Base-by-base conservation (phyloP, 2,888 invertebrate species). In the Phengaris alcon region DNA sequence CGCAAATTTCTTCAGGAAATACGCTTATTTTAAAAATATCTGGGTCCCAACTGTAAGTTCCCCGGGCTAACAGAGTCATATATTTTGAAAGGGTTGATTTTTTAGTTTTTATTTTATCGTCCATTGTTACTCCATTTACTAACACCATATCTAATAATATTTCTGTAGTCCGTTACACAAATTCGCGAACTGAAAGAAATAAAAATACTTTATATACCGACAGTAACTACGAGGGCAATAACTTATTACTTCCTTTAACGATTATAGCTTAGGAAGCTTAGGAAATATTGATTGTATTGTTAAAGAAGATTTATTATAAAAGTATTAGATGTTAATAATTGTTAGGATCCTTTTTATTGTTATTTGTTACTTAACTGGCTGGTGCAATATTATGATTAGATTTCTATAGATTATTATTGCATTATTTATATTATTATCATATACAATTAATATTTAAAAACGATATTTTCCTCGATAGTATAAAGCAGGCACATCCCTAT, bases 231-330 rank as follows among this genome's bases (percentile, higher is more conserved):
- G 48, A 69, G 46, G 69, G 48, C 48, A 48, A 69, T 48, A 69
- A 46, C 48, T 69, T n/a, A 9, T 46, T 15, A 69, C 48, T 69
- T 69, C 69, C 69, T 69, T 48, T 48, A n/a, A 48, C 48, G 48
- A 69, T 48, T 15, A 48, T 15, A 15, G 48, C 69, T 48, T 48
- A 46, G 48, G 69, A 69, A 69, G 69, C n/a, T 48, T 48, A 69
- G 69, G 48, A 48, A 69, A 48, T 69, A n/a, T 69, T n/a, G n/a
- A 48, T 69, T 44, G 64, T 64, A 69, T 48, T 69, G 48, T 69
- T 69, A 48, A 48, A 48, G 68, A 46, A 68, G 48, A 48, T 22
- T 69, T 64, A 64, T 64, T 64, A 6, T 64, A 6, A 35, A 35
- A 64, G 35, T 44, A 6, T 35, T 44, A 64, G 35, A 44, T 13